Base-by-base conservation (phyloP, 2,797 vertebrate genomes). In the Enteromius mattozi region DNA sequence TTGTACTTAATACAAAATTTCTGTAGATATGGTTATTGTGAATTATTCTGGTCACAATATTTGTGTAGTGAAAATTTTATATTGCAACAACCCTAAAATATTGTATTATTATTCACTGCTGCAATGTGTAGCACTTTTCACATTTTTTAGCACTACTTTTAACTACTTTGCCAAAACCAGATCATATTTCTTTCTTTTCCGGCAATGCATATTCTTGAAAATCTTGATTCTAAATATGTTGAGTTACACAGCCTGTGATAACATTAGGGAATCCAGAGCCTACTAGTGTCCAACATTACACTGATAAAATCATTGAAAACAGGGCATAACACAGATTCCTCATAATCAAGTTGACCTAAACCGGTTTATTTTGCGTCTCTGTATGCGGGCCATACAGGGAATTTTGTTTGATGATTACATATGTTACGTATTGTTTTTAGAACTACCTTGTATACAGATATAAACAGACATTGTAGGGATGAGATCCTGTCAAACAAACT, bases 401-500 rank as follows among this genome's bases (percentile, higher is more conserved):
- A 21, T 42, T 59, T 59, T 6, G 8, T 56, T 70, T 59, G 78
- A 76, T 45, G 37, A 56, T 81, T 45, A 59, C 10, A n/a, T 30
- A 17, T 0, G 21, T 27, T 27, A 54, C n/a, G 27, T 13, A 30
- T 24, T 70, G 33, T 51, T 47, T 45, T 12, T 35, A 37, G 24
- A 49, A 51, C 35, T 16, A 35, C 59, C 17, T 7, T 56, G n/a
- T 17, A 13, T n/a, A n/a, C 35, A 70, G 66, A 71, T 33, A 45
- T 81, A 68, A 69, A 30, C 33, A 69, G 47, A 14, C 40, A 42
- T 30, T 17, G 51, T 37, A 54, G 27, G 78, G 21, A 51, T 80
- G 78, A 69, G 65, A 40, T 40, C 65, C 63, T 24, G 42, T 69
- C 65, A 17, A 27, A 68, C 78, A 80, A 13, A 1, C 63, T 70